Conservation (phyloP, 2,888 invertebrate species). For the Autographa pulchrina region DNA sequence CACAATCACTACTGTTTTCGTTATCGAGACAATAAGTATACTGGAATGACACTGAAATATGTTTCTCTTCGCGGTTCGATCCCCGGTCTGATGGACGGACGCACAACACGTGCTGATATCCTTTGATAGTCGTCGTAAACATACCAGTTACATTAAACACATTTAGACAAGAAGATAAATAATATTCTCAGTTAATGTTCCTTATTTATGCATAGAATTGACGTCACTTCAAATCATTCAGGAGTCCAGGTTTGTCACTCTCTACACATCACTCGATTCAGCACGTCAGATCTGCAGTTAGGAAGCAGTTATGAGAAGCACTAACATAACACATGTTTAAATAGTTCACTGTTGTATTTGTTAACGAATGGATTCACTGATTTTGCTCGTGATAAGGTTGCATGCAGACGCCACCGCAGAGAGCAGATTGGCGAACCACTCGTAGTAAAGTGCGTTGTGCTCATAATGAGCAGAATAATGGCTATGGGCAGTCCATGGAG, state of each 20-base stretch:
- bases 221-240: constrained; percentile 24
- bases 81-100: constrained; percentile 14
- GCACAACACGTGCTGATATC: constrained; percentile 14
- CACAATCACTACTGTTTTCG: constrained; percentile 9
- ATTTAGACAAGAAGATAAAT: not conserved
- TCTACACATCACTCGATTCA: constrained; percentile 28
- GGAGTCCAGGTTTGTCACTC: constrained; percentile 16
- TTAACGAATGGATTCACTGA: constrained; percentile 5
- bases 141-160: constrained; percentile 25
- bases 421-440: constrained; percentile 58
- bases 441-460: constrained; percentile 66
- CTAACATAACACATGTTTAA: constrained; percentile 27
- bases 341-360: constrained; percentile 30
- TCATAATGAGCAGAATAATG: constrained; percentile 82
- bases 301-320: constrained; percentile 19
- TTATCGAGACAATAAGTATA: constrained; percentile 39
- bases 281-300: constrained; percentile 15
- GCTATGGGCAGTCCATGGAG: constrained; percentile 93
- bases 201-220: constrained; percentile 23
- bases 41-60: constrained; percentile 37
- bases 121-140: constrained; percentile 14
- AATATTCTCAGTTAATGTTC: constrained; percentile 6
- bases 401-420: constrained; percentile 25
- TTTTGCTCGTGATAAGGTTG: constrained; percentile 8
- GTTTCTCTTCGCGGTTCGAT: constrained; percentile 15